Base-by-base conservation (phyloP, 1,140 invertebrate genomes). In the Argopecten irradians region DNA sequence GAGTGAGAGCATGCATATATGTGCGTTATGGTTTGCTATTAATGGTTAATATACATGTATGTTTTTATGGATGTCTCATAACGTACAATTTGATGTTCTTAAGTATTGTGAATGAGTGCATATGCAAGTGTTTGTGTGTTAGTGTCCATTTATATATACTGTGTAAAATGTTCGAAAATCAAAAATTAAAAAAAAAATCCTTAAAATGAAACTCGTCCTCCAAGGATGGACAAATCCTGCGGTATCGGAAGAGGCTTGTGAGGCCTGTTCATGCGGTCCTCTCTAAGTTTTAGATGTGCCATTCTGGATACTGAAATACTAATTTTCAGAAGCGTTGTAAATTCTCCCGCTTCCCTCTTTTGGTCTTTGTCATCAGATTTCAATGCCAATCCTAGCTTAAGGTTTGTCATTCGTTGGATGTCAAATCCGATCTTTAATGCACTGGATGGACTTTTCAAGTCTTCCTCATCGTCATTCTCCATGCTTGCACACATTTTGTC, bases 371-470 rank as follows among this genome's bases (percentile, higher is more conserved):
- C 11, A 41, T 36, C 41, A 28, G 14, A 2, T 28, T 5, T 41
- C 36, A 39, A 28, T n/a, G 84, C 84, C 28, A 41, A n/a, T 22
- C 84, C 84, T 7, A 41, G 35, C 32, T 85, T 85, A 7, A 85
- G 19, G 28, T 41, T 85, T 41, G 36, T 13, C 84, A 85, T 41
- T 85, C 35, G 22, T 5, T 9, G 8, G 28, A 41, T n/a, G 41
- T 41, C 84, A 35, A 85, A 85, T 34, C 84, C 35, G 14, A 85
- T 43, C 28, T 85, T 85, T 5, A 85, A 8, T 13, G 84, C 36
- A 7, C 35, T 36, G 2, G 84, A 41, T 35, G 84, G 84, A 35
- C 41, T n/a, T 41, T n/a, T 36, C 3, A 85, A 36, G 36, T 85
- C 84, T 28, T 46, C 85, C 32, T 83, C 83, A 39, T 39, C 35